Conservation (phyloP, 2,888 invertebrate species). For the Hypomecis punctinalis region DNA sequence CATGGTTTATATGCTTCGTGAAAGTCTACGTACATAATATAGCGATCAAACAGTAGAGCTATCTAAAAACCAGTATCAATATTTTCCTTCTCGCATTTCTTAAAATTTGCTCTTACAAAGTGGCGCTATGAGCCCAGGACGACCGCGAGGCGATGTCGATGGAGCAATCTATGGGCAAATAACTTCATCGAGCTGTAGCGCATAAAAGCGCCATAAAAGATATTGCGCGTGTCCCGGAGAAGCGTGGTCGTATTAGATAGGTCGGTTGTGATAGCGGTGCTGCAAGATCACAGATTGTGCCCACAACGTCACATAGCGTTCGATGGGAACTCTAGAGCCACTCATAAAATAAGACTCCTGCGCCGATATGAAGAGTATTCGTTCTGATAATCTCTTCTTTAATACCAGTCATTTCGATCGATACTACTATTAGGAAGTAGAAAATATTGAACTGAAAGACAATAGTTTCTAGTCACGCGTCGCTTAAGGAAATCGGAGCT, state of each 20-base stretch:
- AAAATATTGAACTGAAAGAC: slow-evolving; percentile 50
- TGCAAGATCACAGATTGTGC: slow-evolving; percentile 57
- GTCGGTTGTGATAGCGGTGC: slow-evolving; percentile 54
- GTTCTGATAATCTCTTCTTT: slow-evolving; percentile 59
- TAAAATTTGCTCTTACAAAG: slow-evolving; percentile 38
- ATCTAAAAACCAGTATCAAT: not conserved
- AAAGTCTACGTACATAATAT: not conserved
- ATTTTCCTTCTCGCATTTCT: too few relatives aligned
- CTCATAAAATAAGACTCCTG: slow-evolving; percentile 65
- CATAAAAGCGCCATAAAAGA: slow-evolving; percentile 56
- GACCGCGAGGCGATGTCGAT: slow-evolving; percentile 46
- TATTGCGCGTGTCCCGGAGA: slow-evolving; percentile 57
- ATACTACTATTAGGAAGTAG: slow-evolving; percentile 56
- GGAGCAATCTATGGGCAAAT: slow-evolving; percentile 58
- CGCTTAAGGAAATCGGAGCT: slow-evolving; percentile 38
- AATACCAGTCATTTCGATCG: slow-evolving; percentile 56
- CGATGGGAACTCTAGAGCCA: slow-evolving; percentile 64
- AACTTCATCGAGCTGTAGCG: slow-evolving; percentile 59
- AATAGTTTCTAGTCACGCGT: slow-evolving; percentile 41
- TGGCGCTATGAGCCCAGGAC: slow-evolving; percentile 34
- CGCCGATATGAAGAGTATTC: slow-evolving; percentile 60
- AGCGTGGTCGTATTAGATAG: slow-evolving; percentile 61
- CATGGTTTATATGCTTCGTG: too few relatives aligned
- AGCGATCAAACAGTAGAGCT: not conserved
- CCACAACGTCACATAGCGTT: slow-evolving; percentile 54